A percentile compares a stretch with the other conserved stretches of the same genome.
Conservation (phyloP, 1,140 invertebrate genomes). For the Dendrolimus kikuchii region DNA sequence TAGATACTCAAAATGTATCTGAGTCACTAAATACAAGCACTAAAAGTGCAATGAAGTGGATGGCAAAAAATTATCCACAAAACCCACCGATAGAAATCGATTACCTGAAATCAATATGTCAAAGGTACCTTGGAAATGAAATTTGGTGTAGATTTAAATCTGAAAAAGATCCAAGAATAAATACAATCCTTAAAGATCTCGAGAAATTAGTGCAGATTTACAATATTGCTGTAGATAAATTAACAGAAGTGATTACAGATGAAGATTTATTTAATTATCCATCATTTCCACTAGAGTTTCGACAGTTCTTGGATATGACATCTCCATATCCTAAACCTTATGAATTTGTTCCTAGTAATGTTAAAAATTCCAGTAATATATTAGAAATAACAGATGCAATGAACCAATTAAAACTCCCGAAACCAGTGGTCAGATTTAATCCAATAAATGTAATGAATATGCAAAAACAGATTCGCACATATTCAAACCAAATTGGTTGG, state of each 20-base stretch:
- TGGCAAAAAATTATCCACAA: conserved; percentile 72
- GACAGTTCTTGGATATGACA: conserved; percentile 39
- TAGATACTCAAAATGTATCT: conserved; percentile 38
- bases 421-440: conserved; percentile 30
- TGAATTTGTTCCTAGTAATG: conserved; percentile 58
- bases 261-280: conserved; percentile 62
- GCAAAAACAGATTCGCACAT: conserved; percentile 51
- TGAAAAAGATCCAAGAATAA: conserved; percentile 64
- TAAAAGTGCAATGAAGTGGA: conserved; percentile 74
- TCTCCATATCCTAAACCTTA: conserved; percentile 64
- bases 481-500: conserved; percentile 62
- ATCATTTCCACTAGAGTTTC: conserved; percentile 61
- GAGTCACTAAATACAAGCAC: conserved; percentile 41
- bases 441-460: conserved; percentile 35
- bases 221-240: conserved; percentile 76
- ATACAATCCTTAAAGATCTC: conserved; percentile 68
- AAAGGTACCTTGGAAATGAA: conserved; percentile 76
- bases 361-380: conserved; percentile 46
- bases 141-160: conserved; percentile 76
- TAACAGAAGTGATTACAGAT: conserved; percentile 76
- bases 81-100: conserved; percentile 75
- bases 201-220: conserved; percentile 76
- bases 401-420: conserved; percentile 49
- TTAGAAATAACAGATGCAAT: conserved; percentile 45
- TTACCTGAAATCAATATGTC: conserved; percentile 71